Evolutionary conservation across 2,888 invertebrate genomes (phyloP).

Genomic region (Drosophila pegasa): DNA sequence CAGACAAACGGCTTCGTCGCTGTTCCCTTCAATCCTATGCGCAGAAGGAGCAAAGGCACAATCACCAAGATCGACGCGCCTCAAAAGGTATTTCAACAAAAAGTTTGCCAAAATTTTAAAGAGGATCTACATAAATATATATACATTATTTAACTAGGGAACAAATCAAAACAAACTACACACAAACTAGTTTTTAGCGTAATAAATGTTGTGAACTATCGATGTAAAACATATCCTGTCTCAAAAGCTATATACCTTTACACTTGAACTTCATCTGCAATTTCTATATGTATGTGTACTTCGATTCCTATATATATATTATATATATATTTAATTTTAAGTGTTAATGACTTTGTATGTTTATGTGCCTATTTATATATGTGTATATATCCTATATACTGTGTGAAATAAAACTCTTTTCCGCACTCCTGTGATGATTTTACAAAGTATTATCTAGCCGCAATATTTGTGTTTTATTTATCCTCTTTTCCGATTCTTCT

Average conservation of each 20-base stretch:
- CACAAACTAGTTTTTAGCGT: conserved; percentile 30
- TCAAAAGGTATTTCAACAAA: conserved; percentile 84
- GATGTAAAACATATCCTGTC: conserved; percentile 54
- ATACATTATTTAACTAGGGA: conserved; percentile 55
- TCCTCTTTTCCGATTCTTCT: conserved; percentile 1
- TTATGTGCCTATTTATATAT: conserved; percentile 40
- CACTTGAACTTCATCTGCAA: conserved; percentile 18
- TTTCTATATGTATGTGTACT: conserved; percentile 29
- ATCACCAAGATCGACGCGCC: conserved; percentile 81
- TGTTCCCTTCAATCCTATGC: conserved; percentile 84
- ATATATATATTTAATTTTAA: conserved; percentile 43
- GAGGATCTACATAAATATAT: conserved; percentile 26
- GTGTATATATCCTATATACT: conserved; percentile 30
- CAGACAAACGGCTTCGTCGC: conserved; percentile 80
- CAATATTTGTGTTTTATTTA: conserved; percentile 48
- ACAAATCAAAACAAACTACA: conserved; percentile 37
- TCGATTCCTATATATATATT: conserved; percentile 14
- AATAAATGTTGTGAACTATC: conserved; percentile 55
- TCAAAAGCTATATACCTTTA: conserved; percentile 23
- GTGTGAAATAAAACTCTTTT: conserved; percentile 67
- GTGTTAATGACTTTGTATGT: conserved; percentile 42
- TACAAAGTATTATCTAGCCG: conserved; percentile 45
- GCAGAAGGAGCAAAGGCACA: conserved; percentile 58
- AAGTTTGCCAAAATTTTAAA: conserved; percentile 81
- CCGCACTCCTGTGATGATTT: conserved; percentile 73